Percentiles rank a stretch among this genome's conserved stretches.
phyloP scores from a whole-genome alignment of 2,113 vertebrate genomes.

The Theropithecus gelada region DNA sequence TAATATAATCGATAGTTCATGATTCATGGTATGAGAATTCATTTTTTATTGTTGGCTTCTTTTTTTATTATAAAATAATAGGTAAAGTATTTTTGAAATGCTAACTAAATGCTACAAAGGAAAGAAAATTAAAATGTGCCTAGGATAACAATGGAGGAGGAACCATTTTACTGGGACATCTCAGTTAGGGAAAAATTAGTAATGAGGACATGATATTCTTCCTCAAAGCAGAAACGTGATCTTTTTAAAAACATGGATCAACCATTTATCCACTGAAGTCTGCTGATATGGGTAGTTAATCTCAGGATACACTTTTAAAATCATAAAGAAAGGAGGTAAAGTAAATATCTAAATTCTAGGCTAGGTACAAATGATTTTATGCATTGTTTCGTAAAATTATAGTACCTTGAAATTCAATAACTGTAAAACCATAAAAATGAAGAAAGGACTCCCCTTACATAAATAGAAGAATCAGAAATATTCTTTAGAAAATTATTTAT shows the following conservation, averaged over 20 bases:
- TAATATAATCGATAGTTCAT: not conserved
- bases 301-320: not conserved
- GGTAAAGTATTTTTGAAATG: not conserved
- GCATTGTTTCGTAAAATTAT: constrained; percentile 5
- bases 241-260: not conserved
- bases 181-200: not conserved
- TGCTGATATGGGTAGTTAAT: not conserved
- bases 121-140: not conserved
- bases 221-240: not conserved
- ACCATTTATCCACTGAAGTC: not conserved
- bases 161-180: not conserved
- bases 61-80: not conserved
- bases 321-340: not conserved
- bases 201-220: not conserved
- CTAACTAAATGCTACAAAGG: not conserved
- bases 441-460: not conserved
- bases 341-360: constrained; percentile 20
- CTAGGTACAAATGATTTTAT: not conserved
- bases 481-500: not conserved
- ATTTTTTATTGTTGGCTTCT: not conserved
- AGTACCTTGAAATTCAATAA: constrained; percentile 20
- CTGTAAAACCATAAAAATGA: constrained; percentile 9
- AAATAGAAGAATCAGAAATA: constrained; percentile 51
- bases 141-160: not conserved
- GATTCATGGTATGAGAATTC: not conserved